These are phyloP conservation scores for Sparus aurata DNA, from an alignment of 2,797 vertebrate genomes.

Conservation along the genomic window DNA sequence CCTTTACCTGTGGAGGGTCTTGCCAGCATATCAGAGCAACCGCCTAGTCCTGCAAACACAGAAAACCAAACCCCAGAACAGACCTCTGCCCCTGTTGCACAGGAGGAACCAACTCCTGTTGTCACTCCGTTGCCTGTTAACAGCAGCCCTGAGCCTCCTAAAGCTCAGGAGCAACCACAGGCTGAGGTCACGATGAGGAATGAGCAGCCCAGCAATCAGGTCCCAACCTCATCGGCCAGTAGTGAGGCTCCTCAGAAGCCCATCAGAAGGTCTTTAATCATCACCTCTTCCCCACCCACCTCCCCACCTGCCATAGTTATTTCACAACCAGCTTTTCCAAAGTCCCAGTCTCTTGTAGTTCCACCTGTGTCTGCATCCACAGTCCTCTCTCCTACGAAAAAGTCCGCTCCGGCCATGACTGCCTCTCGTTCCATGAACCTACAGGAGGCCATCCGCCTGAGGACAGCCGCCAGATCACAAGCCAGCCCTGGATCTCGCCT, in stretches of 20 bases:
- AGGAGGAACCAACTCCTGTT: conserved; percentile 83
- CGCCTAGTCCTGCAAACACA: conserved; percentile 42
- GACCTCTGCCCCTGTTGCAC: conserved; percentile 68
- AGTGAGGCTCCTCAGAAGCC: conserved; percentile 90
- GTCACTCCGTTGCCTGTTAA: conserved; percentile 88
- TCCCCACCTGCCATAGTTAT: conserved; percentile 69
- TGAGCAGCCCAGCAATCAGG: conserved; percentile 26
- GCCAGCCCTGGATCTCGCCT: conserved; percentile 72
- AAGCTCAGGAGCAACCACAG: conserved; percentile 53
- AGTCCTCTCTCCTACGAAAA: conserved; percentile 82
- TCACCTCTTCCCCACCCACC: conserved; percentile 75
- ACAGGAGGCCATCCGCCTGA: conserved; percentile 90
- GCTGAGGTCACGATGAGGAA: conserved; percentile 52
- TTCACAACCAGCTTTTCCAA: conserved; percentile 59
- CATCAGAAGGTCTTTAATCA: conserved; percentile 89
- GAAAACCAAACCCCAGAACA: conserved; percentile 74
- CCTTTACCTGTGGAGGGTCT: conserved; percentile 53
- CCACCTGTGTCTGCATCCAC: conserved; percentile 56
- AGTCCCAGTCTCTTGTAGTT: conserved; percentile 40
- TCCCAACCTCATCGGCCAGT: conserved; percentile 40
- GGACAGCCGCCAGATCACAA: conserved; percentile 86
- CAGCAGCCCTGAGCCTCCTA: conserved; percentile 73
- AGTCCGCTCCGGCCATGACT: conserved; percentile 75
- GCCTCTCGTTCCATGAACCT: conserved; percentile 85
- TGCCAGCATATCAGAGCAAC: conserved; percentile 32